Conservation (phyloP, 2,888 invertebrate genomes). For the Chymomyza fuscimana region DNA sequence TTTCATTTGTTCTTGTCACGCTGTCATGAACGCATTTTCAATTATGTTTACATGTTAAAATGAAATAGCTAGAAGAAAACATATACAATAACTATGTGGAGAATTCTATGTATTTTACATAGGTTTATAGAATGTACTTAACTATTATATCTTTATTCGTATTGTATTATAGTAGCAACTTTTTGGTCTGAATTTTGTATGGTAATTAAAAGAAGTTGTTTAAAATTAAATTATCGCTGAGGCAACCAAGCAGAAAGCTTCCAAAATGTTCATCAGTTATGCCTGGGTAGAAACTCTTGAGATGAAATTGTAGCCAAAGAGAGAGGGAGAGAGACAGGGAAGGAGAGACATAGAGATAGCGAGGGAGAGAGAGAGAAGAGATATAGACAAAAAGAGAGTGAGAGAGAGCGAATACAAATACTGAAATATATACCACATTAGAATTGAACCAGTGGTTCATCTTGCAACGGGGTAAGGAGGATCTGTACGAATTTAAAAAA, state of each 20-base stretch:
- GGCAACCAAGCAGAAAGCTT: slow-evolving; percentile 1
- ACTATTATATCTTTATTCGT: background rate
- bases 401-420: too few relatives aligned
- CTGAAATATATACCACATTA: background rate
- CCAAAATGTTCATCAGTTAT: background rate
- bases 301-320: too few relatives aligned
- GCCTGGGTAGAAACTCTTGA: background rate
- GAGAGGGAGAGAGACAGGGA: too few relatives aligned
- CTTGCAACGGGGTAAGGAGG: too few relatives aligned
- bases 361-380: too few relatives aligned
- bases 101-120: background rate
- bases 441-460: too few relatives aligned
- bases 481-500: too few relatives aligned
- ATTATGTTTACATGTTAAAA: background rate
- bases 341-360: too few relatives aligned
- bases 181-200: background rate
- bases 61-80: background rate
- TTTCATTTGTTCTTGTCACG: slow-evolving; percentile 64
- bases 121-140: background rate
- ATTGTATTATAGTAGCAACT: background rate
- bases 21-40: slow-evolving; percentile 38
- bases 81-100: background rate
- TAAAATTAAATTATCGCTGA: background rate
- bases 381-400: background rate
- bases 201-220: background rate